Conservation (phyloP, 1,140 invertebrate species). For the Chironomus striatipennis region DNA sequence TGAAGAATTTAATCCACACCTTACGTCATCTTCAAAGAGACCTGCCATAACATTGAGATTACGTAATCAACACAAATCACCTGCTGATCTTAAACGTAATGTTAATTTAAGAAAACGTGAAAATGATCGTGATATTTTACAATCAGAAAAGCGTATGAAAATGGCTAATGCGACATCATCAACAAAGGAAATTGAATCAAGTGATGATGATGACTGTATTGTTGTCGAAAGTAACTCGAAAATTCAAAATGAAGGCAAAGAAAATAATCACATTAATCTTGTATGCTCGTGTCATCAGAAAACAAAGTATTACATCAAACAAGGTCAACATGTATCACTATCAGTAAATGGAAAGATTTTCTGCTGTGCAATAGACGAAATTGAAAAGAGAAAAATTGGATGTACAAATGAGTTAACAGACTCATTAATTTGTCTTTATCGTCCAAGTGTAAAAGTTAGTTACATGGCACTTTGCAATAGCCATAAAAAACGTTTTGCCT, state of each 20-base stretch:
- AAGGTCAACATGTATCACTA: constrained; percentile 29
- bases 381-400: constrained; percentile 67
- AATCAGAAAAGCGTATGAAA: neutral
- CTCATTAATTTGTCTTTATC: constrained; percentile 50
- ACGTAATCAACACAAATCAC: constrained; percentile 26
- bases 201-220: constrained; percentile 16
- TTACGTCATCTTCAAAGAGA: constrained; percentile 31
- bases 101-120: constrained; percentile 4
- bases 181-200: constrained; percentile 1
- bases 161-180: neutral
- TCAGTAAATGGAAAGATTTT: constrained; percentile 31
- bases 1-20: constrained; percentile 38
- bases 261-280: constrained; percentile 27
- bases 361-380: constrained; percentile 63
- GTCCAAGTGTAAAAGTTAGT: constrained; percentile 70
- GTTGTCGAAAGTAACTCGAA: neutral
- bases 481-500: constrained; percentile 63
- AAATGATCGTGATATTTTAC: neutral
- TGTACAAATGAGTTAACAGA: constrained; percentile 63
- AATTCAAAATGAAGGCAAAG: neutral
- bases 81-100: constrained; percentile 10
- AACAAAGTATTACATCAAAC: constrained; percentile 38
- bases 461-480: constrained; percentile 76
- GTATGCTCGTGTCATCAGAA: constrained; percentile 37
- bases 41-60: constrained; percentile 35